Conservation (phyloP, 2,113 vertebrate species). For the Ramphastos sulfuratus region DNA sequence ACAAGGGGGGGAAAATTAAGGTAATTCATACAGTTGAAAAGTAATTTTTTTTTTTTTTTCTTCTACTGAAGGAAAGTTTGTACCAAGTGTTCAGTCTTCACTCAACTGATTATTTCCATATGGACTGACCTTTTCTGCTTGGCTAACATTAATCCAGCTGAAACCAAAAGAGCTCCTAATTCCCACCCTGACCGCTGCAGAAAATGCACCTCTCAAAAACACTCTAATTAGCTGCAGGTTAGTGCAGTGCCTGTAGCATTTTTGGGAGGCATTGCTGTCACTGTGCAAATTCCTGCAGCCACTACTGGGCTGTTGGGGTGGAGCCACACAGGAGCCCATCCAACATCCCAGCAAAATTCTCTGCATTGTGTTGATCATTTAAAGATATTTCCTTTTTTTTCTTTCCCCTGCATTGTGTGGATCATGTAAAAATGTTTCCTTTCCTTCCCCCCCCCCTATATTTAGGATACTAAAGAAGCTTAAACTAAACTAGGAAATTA, state of each 20-base stretch:
- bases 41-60: not conserved
- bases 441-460: not conserved
- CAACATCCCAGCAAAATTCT: not conserved
- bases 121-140: not conserved
- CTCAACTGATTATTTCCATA: constrained; percentile 34
- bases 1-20: not conserved
- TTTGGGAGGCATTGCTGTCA: not conserved
- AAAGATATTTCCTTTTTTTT: no score
- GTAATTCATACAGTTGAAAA: not conserved
- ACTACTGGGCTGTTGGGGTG: not conserved
- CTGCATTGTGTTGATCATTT: not conserved
- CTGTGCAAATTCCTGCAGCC: not conserved
- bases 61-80: not conserved
- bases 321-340: not conserved
- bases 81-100: not conserved
- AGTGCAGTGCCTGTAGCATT: not conserved
- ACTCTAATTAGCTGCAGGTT: not conserved
- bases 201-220: not conserved
- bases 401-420: not conserved
- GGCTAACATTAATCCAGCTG: not conserved
- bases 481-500: constrained; percentile 17
- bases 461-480: not conserved
- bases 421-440: not conserved
- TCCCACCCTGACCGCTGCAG: not conserved
- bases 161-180: not conserved